Evolutionary conservation across 2,888 invertebrate genomes (phyloP), one percentile per base, ranked within the genome.

Genomic region (Pelosia muscerda): DNA sequence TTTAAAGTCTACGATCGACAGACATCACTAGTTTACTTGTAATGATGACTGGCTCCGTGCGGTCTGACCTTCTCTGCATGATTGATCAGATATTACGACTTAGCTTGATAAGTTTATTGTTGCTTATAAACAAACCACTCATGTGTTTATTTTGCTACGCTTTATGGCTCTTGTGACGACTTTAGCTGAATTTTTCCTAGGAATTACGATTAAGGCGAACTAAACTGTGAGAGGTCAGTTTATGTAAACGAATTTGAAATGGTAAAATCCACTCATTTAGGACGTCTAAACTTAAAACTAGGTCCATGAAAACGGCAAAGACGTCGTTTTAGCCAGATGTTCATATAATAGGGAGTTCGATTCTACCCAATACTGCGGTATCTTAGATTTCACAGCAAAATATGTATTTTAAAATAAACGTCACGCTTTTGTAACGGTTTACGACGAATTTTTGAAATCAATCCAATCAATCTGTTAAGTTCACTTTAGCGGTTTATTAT

Each of bases 51-150:
- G 76, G 74, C 75, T 76, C 75, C 75, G 66, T 53, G 63, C 62
- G 25, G 74, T 77, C 75, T 78, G 85, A 83, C 86, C 86, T 86
- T 86, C 85, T 70, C 67, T 69, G 55, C 22, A 71, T 72, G 68
- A 78, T 76, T 81, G 78, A 81, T 79, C 70, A 68, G 66, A 73
- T 71, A 66, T 58, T 26, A 22, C 62, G 42, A 49, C 57, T 62
- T 53, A n/a, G 62, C 49, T 62, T 61, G 34, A n/a, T n/a, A 26
- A 26, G 42, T 49, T 60, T 34, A 54, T 42, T 59, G 26, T 25
- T 56, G 23, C 42, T 56, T 61, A n/a, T 54, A 65, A 62, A 66
- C 31, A 31, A 38, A 25, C 38, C 25, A 49, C 42, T 42, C 49
- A 19, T 49, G 8, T n/a, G 49, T 49, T 49, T n/a, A 19, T 49